Evolutionary conservation across 2,888 invertebrate genomes (phyloP).

Genomic region (Priocnemis perturbator): DNA sequence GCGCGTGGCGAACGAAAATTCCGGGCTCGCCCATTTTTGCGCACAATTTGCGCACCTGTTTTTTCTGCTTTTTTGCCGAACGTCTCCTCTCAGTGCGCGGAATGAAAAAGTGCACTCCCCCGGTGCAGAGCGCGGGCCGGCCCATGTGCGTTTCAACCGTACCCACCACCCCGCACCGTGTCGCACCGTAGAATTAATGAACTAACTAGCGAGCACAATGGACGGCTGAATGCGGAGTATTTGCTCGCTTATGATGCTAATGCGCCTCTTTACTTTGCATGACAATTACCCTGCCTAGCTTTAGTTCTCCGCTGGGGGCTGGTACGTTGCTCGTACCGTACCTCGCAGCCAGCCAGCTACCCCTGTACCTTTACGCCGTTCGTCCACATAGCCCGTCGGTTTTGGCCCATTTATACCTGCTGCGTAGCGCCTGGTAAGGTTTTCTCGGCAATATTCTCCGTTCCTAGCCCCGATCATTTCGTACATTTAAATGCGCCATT

Average conservation of each 20-base stretch:
- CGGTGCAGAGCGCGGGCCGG: background rate
- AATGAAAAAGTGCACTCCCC: no score
- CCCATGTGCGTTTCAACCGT: background rate
- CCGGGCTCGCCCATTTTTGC: no score
- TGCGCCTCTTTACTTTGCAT: constrained; percentile 72
- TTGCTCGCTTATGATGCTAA: constrained; percentile 73
- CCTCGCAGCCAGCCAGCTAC: constrained; percentile 27
- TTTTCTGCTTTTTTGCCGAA: no score
- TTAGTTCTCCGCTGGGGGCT: constrained; percentile 34
- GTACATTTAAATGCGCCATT: no score
- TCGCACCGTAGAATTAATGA: constrained; percentile 65
- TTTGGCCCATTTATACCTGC: no score
- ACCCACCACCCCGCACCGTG: constrained; percentile 13
- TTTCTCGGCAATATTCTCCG: no score
- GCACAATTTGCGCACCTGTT: no score
- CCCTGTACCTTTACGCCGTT: constrained; percentile 27
- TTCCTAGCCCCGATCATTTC: no score
- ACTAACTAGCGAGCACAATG: constrained; percentile 69
- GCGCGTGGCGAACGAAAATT: no score
- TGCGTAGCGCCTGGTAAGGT: no score
- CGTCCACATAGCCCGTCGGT: constrained; percentile 17
- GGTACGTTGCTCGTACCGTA: constrained; percentile 37
- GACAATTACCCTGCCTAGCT: constrained; percentile 67
- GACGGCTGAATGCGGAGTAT: constrained; percentile 66
- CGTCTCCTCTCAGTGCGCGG: no score